Evolutionary conservation across 2,888 invertebrate genomes (phyloP).

Genomic region (Anagyrus pseudococci): DNA sequence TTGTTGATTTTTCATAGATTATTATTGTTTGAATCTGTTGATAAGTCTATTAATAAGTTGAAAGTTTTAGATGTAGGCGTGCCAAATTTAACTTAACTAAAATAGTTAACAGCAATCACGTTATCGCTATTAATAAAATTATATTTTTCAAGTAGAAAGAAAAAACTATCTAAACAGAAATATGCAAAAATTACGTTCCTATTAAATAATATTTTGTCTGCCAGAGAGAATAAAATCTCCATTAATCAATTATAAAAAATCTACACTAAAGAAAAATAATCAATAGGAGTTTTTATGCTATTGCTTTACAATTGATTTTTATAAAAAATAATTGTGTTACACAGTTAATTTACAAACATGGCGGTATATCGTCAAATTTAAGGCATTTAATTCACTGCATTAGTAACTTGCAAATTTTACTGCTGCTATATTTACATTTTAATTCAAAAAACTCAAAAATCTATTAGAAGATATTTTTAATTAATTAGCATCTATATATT

Average conservation of each 20-base stretch:
- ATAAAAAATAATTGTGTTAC: not conserved
- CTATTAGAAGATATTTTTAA: slow-evolving; percentile 4
- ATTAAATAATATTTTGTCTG: not conserved
- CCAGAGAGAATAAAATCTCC: not conserved
- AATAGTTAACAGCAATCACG: too few species aligned
- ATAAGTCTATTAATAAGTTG: not conserved
- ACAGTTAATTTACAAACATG: not conserved
- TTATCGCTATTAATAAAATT: too few species aligned
- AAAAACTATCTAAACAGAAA: not conserved
- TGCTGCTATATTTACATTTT: not conserved
- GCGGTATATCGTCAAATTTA: not conserved
- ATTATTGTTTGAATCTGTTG: not conserved
- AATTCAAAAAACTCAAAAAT: not conserved
- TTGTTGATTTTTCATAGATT: not conserved
- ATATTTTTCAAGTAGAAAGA: not conserved
- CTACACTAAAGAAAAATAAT: not conserved
- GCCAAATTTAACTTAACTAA: not conserved
- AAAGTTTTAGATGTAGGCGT: not conserved
- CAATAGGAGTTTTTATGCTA: too few species aligned
- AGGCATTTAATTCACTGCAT: not conserved
- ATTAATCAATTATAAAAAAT: not conserved
- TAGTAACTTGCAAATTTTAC: not conserved
- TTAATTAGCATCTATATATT: not conserved
- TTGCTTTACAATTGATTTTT: too few species aligned
- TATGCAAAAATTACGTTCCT: not conserved